Conservation (phyloP, 1,140 invertebrate genomes). For the Gonioctena quinquepunctata region DNA sequence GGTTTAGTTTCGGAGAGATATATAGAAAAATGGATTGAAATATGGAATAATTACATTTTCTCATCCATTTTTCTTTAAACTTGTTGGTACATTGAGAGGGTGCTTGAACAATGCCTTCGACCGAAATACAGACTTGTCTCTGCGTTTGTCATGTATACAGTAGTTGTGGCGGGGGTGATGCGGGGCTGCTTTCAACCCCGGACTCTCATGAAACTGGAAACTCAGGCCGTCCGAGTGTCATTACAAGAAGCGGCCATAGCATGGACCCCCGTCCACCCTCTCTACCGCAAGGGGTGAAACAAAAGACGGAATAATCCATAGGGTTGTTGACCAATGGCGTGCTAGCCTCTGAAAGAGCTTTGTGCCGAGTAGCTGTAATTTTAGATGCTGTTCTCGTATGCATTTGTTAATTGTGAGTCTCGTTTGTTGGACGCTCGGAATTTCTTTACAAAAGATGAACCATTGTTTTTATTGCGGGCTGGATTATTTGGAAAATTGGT, state of each 20-base stretch:
- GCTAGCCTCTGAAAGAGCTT: conserved; percentile 18
- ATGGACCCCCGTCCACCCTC: conserved; percentile 28
- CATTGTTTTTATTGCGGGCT: no score
- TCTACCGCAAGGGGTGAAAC: conserved; percentile 47
- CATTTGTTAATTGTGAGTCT: conserved; percentile 11
- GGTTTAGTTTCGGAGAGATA: not conserved
- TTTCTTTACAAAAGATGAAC: no score
- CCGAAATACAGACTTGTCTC: conserved; percentile 10
- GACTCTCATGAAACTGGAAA: conserved; percentile 37
- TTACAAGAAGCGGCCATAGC: conserved; percentile 53
- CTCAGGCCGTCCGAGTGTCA: conserved; percentile 52
- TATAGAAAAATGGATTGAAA: not conserved
- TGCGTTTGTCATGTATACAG: conserved; percentile 40
- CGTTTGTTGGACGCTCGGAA: not conserved
- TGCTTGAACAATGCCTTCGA: conserved; percentile 32
- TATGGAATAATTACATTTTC: not conserved
- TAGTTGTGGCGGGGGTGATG: conserved; percentile 21
- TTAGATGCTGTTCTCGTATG: conserved; percentile 3
- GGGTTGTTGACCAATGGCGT: conserved; percentile 54
- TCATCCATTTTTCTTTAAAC: not conserved
- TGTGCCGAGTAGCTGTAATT: conserved; percentile 29
- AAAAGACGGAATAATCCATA: conserved; percentile 56
- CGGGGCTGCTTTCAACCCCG: conserved; percentile 17
- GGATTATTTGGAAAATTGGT: no score
- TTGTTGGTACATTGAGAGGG: not conserved